Conservation (phyloP, 2,797 vertebrate genomes). For the Petrocephalus schoutedeni region DNA sequence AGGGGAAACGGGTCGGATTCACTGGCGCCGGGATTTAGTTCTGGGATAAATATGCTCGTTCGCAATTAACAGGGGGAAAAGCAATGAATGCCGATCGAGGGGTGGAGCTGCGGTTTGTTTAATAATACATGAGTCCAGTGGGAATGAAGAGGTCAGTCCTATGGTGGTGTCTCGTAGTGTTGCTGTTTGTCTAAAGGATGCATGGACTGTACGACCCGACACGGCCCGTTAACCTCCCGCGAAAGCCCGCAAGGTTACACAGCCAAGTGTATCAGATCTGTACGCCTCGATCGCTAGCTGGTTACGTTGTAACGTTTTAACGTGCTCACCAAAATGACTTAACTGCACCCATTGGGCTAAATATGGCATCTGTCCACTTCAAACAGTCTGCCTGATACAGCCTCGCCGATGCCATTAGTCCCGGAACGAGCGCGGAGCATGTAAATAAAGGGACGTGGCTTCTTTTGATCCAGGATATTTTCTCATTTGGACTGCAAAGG, state of each 20-base stretch:
- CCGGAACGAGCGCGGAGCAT: neutral
- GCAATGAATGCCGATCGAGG: conserved; percentile 37
- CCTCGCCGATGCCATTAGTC: neutral
- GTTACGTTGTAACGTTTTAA: neutral
- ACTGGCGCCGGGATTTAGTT: neutral
- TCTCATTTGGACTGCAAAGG: neutral
- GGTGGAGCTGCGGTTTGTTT: conserved; percentile 58
- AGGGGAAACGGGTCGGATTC: conserved; percentile 20
- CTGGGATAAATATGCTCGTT: conserved; percentile 10
- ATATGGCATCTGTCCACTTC: neutral
- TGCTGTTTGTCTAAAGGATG: conserved; percentile 12
- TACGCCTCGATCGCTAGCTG: neutral
- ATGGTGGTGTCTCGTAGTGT: conserved; percentile 5
- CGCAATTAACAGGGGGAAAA: neutral
- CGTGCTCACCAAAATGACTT: neutral
- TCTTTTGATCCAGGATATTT: neutral
- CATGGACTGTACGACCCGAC: neutral
- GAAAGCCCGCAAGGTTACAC: neutral
- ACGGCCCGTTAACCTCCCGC: neutral
- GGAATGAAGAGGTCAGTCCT: conserved; percentile 7
- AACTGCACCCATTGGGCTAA: neutral
- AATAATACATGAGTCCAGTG: conserved; percentile 56
- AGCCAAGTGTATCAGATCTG: neutral
- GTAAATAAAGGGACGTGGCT: neutral
- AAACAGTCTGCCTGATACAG: neutral